These are phyloP conservation scores for Linurgus olivaceus DNA, from an alignment of 2,797 vertebrate genomes.

Conservation along the genomic window DNA sequence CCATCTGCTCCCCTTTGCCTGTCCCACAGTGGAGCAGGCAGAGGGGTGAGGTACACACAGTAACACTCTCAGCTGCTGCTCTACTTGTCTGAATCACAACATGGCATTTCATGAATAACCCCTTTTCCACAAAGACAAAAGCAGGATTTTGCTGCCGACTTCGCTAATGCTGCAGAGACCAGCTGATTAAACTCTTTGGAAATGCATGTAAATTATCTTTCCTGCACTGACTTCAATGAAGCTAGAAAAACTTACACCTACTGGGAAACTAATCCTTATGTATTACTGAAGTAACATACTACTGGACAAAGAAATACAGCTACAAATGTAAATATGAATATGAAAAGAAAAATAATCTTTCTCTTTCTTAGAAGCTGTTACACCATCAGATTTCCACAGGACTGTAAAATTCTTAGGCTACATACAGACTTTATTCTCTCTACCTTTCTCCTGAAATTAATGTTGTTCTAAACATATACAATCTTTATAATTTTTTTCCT, in stretches of 20 bases:
- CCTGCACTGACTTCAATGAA: neutral
- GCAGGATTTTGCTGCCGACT: neutral
- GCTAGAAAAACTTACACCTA: neutral
- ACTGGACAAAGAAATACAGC: neutral
- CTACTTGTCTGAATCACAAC: neutral
- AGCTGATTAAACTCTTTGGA: neutral
- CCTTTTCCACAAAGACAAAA: neutral
- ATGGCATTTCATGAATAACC: neutral
- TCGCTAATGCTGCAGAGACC: neutral
- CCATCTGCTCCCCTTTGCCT: neutral
- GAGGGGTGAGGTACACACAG: neutral
- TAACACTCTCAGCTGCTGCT: neutral
- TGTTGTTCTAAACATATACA: neutral
- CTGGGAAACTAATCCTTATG: neutral
- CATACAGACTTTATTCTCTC: neutral
- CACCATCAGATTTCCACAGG: neutral
- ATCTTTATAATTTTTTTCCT: neutral
- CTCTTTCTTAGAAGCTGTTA: neutral
- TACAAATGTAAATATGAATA: neutral
- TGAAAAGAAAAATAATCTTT: neutral
- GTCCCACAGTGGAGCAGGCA: rapidly evolving
- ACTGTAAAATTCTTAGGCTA: neutral
- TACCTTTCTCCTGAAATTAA: neutral
- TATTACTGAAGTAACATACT: neutral
- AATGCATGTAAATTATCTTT: neutral